phyloP scores from a whole-genome alignment of 2,888 invertebrate species.

The Scaptomyza cyrtandrae region DNA sequence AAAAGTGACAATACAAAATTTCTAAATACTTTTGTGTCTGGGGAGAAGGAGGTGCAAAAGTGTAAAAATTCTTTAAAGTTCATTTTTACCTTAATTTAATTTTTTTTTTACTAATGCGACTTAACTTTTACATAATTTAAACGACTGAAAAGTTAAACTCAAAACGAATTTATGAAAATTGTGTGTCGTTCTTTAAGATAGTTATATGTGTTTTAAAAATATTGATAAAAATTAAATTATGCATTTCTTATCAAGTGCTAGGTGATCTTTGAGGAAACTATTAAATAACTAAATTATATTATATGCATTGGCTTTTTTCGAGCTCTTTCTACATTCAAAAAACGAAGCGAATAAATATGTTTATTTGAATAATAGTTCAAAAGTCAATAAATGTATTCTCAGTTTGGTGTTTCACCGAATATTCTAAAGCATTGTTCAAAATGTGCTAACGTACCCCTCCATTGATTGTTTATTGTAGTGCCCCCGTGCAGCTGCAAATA shows the following conservation, averaged over 20 bases:
- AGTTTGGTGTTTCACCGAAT: slow-evolving; percentile 1
- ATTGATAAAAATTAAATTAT: too few species aligned
- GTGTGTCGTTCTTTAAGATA: too few species aligned
- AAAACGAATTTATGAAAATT: too few species aligned
- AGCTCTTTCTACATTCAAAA: too few species aligned
- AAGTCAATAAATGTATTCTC: neutral
- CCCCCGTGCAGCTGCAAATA: slow-evolving; percentile 40
- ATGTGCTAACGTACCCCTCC: slow-evolving; percentile 23
- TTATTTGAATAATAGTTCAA: neutral
- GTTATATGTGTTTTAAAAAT: too few species aligned
- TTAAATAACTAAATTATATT: too few species aligned
- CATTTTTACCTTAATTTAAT: neutral
- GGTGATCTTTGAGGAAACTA: too few species aligned
- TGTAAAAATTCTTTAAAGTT: neutral
- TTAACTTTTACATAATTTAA: too few species aligned
- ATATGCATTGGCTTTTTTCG: neutral
- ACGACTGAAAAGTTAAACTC: too few species aligned
- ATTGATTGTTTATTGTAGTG: slow-evolving; percentile 51
- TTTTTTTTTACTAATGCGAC: too few species aligned
- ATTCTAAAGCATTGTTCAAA: slow-evolving; percentile 16
- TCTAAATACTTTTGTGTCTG: slow-evolving; percentile 13
- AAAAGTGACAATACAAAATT: slow-evolving; percentile 4
- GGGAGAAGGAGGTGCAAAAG: neutral
- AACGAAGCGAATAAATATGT: neutral
- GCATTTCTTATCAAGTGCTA: too few species aligned